Percentiles rank a stretch among this genome's conserved stretches.
These are phyloP conservation scores for Dioctria rufipes DNA, from an alignment of 2,888 invertebrate genomes.

Conservation along the genomic window DNA sequence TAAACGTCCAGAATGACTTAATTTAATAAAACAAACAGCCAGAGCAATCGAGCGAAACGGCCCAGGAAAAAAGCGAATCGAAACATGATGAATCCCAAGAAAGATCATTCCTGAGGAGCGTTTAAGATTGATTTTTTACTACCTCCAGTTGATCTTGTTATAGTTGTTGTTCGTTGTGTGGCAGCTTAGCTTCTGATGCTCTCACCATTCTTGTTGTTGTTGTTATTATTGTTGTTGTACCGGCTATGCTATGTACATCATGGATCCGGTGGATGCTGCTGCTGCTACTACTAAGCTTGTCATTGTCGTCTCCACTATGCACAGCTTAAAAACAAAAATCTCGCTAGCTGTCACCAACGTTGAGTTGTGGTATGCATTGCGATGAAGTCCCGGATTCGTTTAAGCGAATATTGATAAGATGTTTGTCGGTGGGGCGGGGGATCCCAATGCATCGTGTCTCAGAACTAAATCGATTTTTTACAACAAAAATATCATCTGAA, in stretches of 20 bases:
- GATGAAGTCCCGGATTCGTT: constrained; percentile 53
- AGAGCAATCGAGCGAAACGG: constrained; percentile 41
- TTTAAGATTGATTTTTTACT: constrained; percentile 56
- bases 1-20: constrained; percentile 55
- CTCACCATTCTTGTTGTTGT: constrained; percentile 10
- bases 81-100: constrained; percentile 54
- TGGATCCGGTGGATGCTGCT: constrained; percentile 15
- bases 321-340: constrained; percentile 55
- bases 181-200: constrained; percentile 45
- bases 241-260: neutral
- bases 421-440: neutral
- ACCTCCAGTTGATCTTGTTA: constrained; percentile 47
- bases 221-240: constrained; percentile 6
- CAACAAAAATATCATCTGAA: neutral
- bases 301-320: constrained; percentile 54
- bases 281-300: constrained; percentile 34
- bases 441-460: neutral
- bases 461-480: constrained; percentile 24
- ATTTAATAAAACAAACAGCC: constrained; percentile 56
- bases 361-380: constrained; percentile 54
- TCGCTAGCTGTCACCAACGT: constrained; percentile 56
- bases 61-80: constrained; percentile 47
- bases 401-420: constrained; percentile 50
- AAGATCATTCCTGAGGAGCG: constrained; percentile 56
- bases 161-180: constrained; percentile 53